A percentile compares a stretch with the other conserved stretches of the same genome.
Evolutionary conservation across 30 jellyfish, hydroid and myxozoan species (phyloP).

Genomic region (Hydra vulgaris): DNA sequence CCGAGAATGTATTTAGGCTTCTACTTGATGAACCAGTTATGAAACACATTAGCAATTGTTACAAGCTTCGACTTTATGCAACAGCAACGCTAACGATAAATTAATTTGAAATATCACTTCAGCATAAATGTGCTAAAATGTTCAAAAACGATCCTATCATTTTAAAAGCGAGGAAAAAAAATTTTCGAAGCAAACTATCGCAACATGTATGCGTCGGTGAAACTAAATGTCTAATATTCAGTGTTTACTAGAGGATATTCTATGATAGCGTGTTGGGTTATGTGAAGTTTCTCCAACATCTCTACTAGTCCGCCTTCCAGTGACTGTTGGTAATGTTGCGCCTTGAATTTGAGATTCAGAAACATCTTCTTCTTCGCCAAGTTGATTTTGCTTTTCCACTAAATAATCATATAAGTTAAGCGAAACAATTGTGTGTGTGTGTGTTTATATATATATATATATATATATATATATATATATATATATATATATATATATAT

Average conservation of each 20-base stretch:
- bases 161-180: not conserved
- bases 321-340: not conserved
- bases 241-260: slow-evolving; percentile 21
- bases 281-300: slow-evolving; percentile 12
- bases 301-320: slow-evolving; percentile 24
- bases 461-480: no score
- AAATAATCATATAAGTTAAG: not conserved
- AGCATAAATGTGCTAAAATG: not conserved
- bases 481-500: no score
- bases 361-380: not conserved
- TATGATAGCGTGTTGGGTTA: slow-evolving; percentile 22
- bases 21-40: not conserved
- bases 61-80: not conserved
- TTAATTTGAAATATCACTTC: not conserved
- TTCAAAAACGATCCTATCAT: not conserved
- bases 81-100: not conserved
- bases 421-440: no score
- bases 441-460: no score
- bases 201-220: not conserved
- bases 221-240: not conserved
- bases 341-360: slow-evolving; percentile 25
- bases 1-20: not conserved
- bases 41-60: not conserved
- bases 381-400: slow-evolving; percentile 6
- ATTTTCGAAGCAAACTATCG: not conserved